Evolutionary conservation across 2,888 invertebrate genomes (phyloP).

Genomic region (Napeogenes inachia): DNA sequence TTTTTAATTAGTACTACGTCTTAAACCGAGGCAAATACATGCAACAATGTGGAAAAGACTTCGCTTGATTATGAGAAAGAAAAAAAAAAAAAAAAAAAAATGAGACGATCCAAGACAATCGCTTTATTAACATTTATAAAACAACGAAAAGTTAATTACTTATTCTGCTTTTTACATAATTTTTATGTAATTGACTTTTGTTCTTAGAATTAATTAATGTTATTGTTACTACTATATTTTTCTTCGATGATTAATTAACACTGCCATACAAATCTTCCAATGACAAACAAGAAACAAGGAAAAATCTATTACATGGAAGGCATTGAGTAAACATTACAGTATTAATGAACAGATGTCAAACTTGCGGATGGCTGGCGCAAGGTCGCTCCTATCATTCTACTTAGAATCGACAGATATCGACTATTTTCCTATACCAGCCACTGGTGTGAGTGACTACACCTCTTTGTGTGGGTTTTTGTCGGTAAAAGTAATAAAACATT

Average conservation of each 20-base stretch:
- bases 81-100: no score
- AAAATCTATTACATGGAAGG: conserved; percentile 7
- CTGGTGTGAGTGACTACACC: conserved; percentile 20
- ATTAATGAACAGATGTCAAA: conserved; percentile 19
- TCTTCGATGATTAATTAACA: background rate
- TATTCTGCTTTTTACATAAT: no score
- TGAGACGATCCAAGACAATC: conserved; percentile 7
- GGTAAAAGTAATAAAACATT: conserved; percentile 7
- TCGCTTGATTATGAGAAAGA: conserved; percentile 18
- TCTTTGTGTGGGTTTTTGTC: conserved; percentile 22
- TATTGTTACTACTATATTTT: background rate
- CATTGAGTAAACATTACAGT: conserved; percentile 1
- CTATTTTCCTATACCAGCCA: conserved; percentile 32
- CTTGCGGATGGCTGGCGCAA: conserved; percentile 25
- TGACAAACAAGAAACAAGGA: conserved; percentile 7
- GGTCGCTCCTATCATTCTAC: conserved; percentile 22
- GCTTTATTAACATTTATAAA: conserved; percentile 6
- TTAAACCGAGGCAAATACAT: conserved; percentile 11
- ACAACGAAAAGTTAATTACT: no score
- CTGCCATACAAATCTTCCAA: conserved; percentile 9
- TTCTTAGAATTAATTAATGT: background rate
- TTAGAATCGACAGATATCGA: conserved; percentile 42
- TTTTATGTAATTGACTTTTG: background rate
- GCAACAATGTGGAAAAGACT: conserved; percentile 17
- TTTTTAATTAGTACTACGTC: no score